Base-by-base conservation (phyloP, 2,888 invertebrate genomes). In the Aporophyla nigra region DNA sequence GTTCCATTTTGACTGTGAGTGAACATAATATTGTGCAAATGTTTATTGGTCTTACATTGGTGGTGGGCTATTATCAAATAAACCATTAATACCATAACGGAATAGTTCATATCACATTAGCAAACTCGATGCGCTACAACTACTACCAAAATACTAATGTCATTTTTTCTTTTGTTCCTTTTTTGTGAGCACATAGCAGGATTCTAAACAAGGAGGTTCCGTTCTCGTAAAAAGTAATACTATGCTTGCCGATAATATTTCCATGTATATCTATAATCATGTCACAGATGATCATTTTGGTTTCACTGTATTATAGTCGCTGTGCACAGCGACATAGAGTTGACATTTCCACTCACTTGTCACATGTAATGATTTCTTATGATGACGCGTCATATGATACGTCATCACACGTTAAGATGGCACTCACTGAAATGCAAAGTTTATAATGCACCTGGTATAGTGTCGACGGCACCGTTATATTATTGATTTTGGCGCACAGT, bases 341-440 rank as follows among this genome's bases (percentile, higher is more conserved):
- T 90, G 88, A 92, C 92, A 91, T 91, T 91, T 93, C 97, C 97
- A 97, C 97, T 97, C 97, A 97, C 97, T 87, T 97, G 97, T 97
- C 97, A 97, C 97, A 97, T 97, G 97, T 97, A 97, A 97, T 97
- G 97, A 97, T 97, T 97, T 93, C 85, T 94, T 93, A 89, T 88
- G 89, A 91, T 92, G 93, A 91, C 92, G 94, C 91, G 92, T 92
- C 90, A 80, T 84, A 87, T 84, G 92, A 88, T 88, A 88, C 94
- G 93, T 91, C 91, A 90, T 90, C 89, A 83, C 90, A 87, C 93
- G 93, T 91, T 93, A 94, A 93, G 96, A 97, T 97, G 96, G 95
- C 97, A 97, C 96, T 97, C 97, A 97, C 97, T 97, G 97, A 97
- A 96, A 96, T 97, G 97, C 97, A 96, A 94, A 94, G 91, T 94